Percentiles rank a stretch among this genome's conserved stretches.
phyloP scores from a whole-genome alignment of 2,888 invertebrate genomes.

The Luffia ferchaultella region DNA sequence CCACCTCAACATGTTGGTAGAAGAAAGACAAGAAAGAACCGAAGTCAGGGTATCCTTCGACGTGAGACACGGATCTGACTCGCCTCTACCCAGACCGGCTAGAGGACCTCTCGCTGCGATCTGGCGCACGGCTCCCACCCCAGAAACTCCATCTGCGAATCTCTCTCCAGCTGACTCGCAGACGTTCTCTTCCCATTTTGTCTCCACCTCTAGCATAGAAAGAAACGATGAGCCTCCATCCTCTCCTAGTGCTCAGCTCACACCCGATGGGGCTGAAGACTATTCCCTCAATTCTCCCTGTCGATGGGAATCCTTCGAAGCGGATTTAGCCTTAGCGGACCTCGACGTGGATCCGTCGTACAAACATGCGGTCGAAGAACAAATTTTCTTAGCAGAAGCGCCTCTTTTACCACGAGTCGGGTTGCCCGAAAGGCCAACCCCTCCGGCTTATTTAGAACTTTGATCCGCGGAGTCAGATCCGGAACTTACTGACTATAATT shows the following conservation, averaged over 20 bases:
- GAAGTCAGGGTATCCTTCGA: constrained; percentile 57
- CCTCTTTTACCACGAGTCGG: constrained; percentile 57
- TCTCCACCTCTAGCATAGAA: constrained; percentile 58
- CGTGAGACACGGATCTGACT: constrained; percentile 37
- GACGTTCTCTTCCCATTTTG: constrained; percentile 71
- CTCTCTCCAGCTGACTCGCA: constrained; percentile 67
- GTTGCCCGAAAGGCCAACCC: constrained; percentile 66
- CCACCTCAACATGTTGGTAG: constrained; percentile 56
- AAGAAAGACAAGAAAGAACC: constrained; percentile 46
- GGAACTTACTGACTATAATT: constrained; percentile 32
- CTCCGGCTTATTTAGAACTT: constrained; percentile 60
- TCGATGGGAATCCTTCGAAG: constrained; percentile 70
- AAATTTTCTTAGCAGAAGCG: constrained; percentile 68
- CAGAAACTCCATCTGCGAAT: constrained; percentile 75
- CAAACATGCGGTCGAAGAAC: constrained; percentile 69
- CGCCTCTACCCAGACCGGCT: constrained; percentile 36
- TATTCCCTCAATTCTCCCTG: constrained; percentile 52
- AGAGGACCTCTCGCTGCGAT: constrained; percentile 51
- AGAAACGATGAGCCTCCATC: constrained; percentile 47
- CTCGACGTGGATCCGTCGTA: constrained; percentile 70
- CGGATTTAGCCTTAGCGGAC: constrained; percentile 68
- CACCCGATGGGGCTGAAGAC: constrained; percentile 60
- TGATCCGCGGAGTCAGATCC: constrained; percentile 61
- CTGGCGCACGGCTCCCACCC: constrained; percentile 63
- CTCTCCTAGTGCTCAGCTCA: constrained; percentile 67